A percentile compares a stretch with the other conserved stretches of the same genome.
Evolutionary conservation across 1,140 invertebrate genomes (phyloP).

Genomic region (Acromyrmex charruanus): DNA sequence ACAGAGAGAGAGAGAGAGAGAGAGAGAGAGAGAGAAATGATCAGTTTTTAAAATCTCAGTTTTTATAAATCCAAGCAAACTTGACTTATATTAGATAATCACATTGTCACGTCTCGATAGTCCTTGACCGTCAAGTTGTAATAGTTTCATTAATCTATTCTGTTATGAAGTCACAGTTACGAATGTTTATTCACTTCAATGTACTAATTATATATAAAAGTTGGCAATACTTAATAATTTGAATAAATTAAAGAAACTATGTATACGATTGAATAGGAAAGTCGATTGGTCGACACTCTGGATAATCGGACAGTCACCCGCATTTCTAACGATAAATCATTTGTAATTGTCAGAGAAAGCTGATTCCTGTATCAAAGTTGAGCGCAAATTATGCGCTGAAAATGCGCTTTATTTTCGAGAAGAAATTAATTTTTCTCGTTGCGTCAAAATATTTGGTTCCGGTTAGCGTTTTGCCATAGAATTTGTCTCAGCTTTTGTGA

Average conservation of each 20-base stretch:
- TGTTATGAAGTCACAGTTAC: background rate
- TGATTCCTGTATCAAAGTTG: slow-evolving; percentile 36
- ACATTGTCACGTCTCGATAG: background rate
- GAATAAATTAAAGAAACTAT: background rate
- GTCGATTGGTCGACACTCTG: slow-evolving; percentile 2
- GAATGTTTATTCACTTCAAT: background rate
- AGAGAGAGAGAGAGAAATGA: no score
- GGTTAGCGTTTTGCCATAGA: background rate
- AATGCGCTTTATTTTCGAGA: background rate
- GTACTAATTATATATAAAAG: background rate
- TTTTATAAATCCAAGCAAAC: background rate
- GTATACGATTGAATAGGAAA: slow-evolving; percentile 18
- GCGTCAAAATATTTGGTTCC: background rate
- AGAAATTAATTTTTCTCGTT: background rate
- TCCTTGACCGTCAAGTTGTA: background rate
- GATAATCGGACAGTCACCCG: slow-evolving; percentile 37
- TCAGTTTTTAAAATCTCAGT: background rate
- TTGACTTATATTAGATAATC: background rate
- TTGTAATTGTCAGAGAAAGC: slow-evolving; percentile 46
- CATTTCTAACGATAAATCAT: slow-evolving; percentile 54
- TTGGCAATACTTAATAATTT: background rate
- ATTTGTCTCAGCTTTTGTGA: background rate
- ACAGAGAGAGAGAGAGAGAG: no score
- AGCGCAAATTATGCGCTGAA: background rate
- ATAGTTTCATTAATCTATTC: background rate